phyloP scores from a whole-genome alignment of 2,888 invertebrate species.

The Netelia inedita region DNA sequence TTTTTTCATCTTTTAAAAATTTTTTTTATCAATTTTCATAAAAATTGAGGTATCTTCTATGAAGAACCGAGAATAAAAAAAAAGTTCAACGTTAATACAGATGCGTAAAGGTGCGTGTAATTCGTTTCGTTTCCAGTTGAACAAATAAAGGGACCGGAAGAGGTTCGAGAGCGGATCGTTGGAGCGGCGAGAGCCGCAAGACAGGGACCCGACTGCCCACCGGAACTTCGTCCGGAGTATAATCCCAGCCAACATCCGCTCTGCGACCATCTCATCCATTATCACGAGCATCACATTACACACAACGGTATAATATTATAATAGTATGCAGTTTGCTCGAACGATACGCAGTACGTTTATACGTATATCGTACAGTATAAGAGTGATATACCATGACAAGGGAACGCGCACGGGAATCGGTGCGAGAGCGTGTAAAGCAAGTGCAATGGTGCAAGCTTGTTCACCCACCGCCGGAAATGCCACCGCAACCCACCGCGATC shows the following conservation, averaged over 20 bases:
- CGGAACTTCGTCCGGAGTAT: conserved; percentile 85
- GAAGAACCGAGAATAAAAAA: neutral
- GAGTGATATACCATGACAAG: neutral
- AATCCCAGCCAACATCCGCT: conserved; percentile 84
- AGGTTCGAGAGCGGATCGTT: conserved; percentile 89
- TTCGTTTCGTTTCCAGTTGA: conserved; percentile 87
- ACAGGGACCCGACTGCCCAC: conserved; percentile 87
- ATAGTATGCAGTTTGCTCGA: conserved; percentile 66
- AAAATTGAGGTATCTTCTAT: neutral
- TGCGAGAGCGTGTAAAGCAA: conserved; percentile 34
- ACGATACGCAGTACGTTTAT: conserved; percentile 41
- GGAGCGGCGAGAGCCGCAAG: conserved; percentile 88
- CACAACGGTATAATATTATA: conserved; percentile 81
- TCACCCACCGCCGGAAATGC: conserved; percentile 67
- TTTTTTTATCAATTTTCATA: neutral
- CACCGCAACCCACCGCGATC: conserved; percentile 54
- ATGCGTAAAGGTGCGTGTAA: conserved; percentile 4
- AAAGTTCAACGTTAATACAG: neutral
- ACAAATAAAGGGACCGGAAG: conserved; percentile 90
- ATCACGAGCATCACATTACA: conserved; percentile 83
- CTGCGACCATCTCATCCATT: conserved; percentile 83
- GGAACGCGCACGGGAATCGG: conserved; percentile 20
- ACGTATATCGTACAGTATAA: neutral
- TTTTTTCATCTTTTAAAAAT: neutral
- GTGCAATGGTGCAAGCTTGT: conserved; percentile 41